Conservation (phyloP, 2,888 invertebrate species). For the Dynastes tityus region DNA sequence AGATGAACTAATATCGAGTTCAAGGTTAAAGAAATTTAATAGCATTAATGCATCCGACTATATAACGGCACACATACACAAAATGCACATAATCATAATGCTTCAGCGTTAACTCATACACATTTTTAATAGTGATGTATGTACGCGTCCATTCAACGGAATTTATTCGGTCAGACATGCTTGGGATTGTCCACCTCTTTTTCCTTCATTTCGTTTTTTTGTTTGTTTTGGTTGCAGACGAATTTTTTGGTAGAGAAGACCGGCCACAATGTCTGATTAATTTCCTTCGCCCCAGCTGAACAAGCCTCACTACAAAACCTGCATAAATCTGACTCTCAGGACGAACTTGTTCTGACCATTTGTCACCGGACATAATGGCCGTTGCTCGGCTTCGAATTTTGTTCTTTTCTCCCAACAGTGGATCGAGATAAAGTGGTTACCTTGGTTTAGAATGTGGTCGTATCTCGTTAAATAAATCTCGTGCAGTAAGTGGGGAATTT, state of each 20-base stretch:
- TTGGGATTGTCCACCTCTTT: conserved; percentile 18
- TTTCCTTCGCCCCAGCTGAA: conserved; percentile 56
- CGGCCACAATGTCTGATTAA: conserved; percentile 56
- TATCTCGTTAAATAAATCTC: conserved; percentile 49
- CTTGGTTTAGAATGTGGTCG: conserved; percentile 44
- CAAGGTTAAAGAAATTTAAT: conserved; percentile 53
- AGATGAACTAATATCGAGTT: conserved; percentile 49
- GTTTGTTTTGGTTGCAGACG: conserved; percentile 23
- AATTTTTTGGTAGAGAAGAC: conserved; percentile 35
- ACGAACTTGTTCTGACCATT: conserved; percentile 58
- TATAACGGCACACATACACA: not conserved
- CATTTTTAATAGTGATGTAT: conserved; percentile 33
- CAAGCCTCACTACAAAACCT: conserved; percentile 56
- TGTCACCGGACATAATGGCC: conserved; percentile 59
- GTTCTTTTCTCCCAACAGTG: conserved; percentile 39
- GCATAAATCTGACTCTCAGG: conserved; percentile 60
- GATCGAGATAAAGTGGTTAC: conserved; percentile 51
- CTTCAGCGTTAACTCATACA: conserved; percentile 22
- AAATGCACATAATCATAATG: conserved; percentile 14
- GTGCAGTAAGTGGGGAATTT: conserved; percentile 44
- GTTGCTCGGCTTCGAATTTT: conserved; percentile 47
- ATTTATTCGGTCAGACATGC: conserved; percentile 16
- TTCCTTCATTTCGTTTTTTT: conserved; percentile 23
- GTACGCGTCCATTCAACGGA: conserved; percentile 2
- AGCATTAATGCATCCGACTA: conserved; percentile 28